Base-by-base conservation (phyloP, 2,797 vertebrate genomes). In the Acanthornis magna region DNA sequence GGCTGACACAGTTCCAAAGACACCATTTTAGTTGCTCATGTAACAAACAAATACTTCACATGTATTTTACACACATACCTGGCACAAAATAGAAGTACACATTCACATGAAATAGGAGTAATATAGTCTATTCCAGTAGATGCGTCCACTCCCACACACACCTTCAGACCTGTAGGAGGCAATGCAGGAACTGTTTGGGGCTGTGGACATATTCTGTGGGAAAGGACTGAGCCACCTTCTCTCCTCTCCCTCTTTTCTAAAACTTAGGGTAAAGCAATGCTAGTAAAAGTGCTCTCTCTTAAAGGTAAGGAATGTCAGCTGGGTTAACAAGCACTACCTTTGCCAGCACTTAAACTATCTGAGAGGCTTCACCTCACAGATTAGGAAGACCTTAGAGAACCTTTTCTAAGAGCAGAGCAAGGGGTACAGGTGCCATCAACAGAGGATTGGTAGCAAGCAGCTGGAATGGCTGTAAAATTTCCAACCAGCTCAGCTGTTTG, bases 401-500 rank as follows among this genome's bases (percentile, higher is more conserved):
- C 53, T 92, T 88, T 94, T 65, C 76, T 62, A 81, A 42, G 11
- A 66, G 79, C 42, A 94, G 50, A 81, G 47, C 54, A 55, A 88
- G 23, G 17, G 62, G 53, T 47, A 61, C 5, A 18, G 36, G 51
- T 4, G 2, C 53, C 38, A 89, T 71, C 53, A 72, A 72, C 50
- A 71, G 38, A 92, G 45, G 78, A 63, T 1, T 89, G 78, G 65
- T 67, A 71, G 47, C 50, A 95, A 94, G 94, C 73, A 95, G 55
- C 95, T 81, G 73, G 54, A 75, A 74, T 42, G 79, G 88, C 85
- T 77, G 75, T 19, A 62, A 83, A 76, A 74, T 78, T 89, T 93
- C 79, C 79, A 95, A 3, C 25, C 62, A 86, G 82, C 79, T 95
- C 91, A 95, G 93, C 91, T 93, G 72, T 75, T 94, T 91, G 79